Base-by-base conservation (phyloP, 2,113 vertebrate genomes). In the Tretioscincus oriximinensis region DNA sequence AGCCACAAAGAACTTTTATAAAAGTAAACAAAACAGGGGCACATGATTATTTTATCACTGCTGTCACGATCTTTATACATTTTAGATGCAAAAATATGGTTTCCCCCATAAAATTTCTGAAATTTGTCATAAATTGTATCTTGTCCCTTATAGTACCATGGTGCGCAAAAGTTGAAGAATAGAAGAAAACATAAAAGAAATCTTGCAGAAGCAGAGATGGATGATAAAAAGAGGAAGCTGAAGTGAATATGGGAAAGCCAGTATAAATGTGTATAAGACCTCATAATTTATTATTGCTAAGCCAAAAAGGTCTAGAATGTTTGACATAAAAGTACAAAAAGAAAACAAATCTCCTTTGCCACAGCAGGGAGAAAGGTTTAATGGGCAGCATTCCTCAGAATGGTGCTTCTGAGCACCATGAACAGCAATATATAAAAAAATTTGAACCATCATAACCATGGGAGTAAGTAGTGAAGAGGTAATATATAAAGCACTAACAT, bases 201-300 rank as follows among this genome's bases (percentile, higher is more conserved):
- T 2, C 65, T 81, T 24, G 72, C 26, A 35, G 60, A 61, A 4
- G 3, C 8, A 26, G 61, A 73, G 66, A 60, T 35, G 20, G 22
- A 78, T 54, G 70, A 35, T 81, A 65, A 78, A 66, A 73, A 63
- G 66, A 67, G 76, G 71, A 65, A 82, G 24, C 45, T 31, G 69
- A 26, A 66, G 20, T 71, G 69, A 77, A 82, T 64, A 71, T 14
- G 47, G 67, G 64, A 71, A 31, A 78, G 64, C 73, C 54, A 64
- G 82, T 61, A 87, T 88, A 88, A 73, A 24, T 85, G 61, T n/a
- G 5, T 6, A 76, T 78, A 81, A 81, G 65, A 60, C 65, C 72
- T 68, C 80, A 68, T 81, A 79, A 83, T 84, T 76, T 82, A 69
- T 74, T 77, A 54, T 87, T 78, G 47, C 68, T n/a, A 73, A 88